Evolutionary conservation across 2,113 vertebrate species (phyloP), one percentile per base, ranked within the genome.

Genomic region (Pogonocichla stellata): DNA sequence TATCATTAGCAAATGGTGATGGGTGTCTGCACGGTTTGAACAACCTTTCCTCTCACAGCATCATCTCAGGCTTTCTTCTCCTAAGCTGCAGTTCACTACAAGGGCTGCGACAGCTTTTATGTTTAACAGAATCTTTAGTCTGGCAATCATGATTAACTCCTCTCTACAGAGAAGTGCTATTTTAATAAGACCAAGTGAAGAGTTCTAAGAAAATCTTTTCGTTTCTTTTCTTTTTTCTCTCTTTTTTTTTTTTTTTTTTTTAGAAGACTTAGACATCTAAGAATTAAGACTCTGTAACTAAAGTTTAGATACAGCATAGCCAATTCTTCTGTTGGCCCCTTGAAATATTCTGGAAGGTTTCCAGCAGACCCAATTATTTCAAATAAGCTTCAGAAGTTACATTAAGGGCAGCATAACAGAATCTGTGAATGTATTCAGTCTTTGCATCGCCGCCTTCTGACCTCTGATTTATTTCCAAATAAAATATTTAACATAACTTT

Each of bases 121-220:
- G 94, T 97, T 96, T 92, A 96, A 97, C 96, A 94, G 95, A 96
- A 96, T 96, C 95, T 97, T 96, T 97, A 96, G 94, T 96, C 96
- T 96, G 95, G 95, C 94, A 97, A 96, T 96, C 95, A 96, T 84
- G 96, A 97, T 97, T 97, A 95, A 95, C 93, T 96, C 15, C 5
- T 94, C 90, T 80, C 88, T 86, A 94, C 93, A 93, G 96, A 97
- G 91, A 91, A 97, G 86, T 96, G 82, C 31, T 96, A 85, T 97
- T 98, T 96, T 97, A 91, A 97, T 97, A 96, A 96, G 78, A 96
- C 66, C 92, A 34, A 96, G 74, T 88, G 92, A 97, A 90, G 62
- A 94, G 90, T 97, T 97, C 89, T 96, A 85, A 97, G 78, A 91
- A 95, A 94, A 95, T 67, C 20, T 81, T 92, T 80, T 66, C 43